phyloP scores from a whole-genome alignment of 2,888 invertebrate species.

The Drosophila neotestacea region DNA sequence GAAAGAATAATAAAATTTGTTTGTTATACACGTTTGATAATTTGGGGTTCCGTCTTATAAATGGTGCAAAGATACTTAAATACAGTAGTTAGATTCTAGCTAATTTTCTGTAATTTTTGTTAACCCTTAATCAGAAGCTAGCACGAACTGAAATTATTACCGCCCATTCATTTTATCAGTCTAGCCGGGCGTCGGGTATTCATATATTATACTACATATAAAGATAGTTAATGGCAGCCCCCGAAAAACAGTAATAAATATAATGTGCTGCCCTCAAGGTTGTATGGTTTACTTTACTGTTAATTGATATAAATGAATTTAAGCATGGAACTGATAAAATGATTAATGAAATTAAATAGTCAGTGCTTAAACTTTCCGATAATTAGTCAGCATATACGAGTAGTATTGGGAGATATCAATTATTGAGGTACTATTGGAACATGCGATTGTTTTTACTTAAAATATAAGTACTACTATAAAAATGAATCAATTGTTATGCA shows the following conservation, averaged over 20 bases:
- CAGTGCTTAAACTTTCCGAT: slow-evolving; percentile 9
- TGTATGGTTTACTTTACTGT: slow-evolving; percentile 12
- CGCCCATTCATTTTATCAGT: slow-evolving; percentile 29
- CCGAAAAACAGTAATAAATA: slow-evolving; percentile 17
- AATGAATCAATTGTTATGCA: background rate
- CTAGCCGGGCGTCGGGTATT: background rate
- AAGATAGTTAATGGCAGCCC: slow-evolving; percentile 1
- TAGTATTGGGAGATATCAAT: background rate
- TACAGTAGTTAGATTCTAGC: background rate
- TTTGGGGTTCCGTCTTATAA: background rate
- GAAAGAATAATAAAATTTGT: slow-evolving; percentile 5
- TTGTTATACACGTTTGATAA: slow-evolving; percentile 5
- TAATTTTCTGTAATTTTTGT: slow-evolving; percentile 7
- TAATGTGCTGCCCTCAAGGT: slow-evolving; percentile 17
- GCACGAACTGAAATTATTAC: slow-evolving; percentile 20
- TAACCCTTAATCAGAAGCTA: slow-evolving; percentile 5
- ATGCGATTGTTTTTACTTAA: background rate
- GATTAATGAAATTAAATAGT: slow-evolving; percentile 21
- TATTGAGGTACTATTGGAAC: background rate
- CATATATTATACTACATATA: slow-evolving; percentile 1
- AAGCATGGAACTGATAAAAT: slow-evolving; percentile 25
- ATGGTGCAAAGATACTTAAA: background rate
- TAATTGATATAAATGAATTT: slow-evolving; percentile 32
- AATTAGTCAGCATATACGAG: background rate
- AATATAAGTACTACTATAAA: background rate